Base-by-base conservation (phyloP, 1,140 invertebrate species). In the Dendroctonus valens region DNA sequence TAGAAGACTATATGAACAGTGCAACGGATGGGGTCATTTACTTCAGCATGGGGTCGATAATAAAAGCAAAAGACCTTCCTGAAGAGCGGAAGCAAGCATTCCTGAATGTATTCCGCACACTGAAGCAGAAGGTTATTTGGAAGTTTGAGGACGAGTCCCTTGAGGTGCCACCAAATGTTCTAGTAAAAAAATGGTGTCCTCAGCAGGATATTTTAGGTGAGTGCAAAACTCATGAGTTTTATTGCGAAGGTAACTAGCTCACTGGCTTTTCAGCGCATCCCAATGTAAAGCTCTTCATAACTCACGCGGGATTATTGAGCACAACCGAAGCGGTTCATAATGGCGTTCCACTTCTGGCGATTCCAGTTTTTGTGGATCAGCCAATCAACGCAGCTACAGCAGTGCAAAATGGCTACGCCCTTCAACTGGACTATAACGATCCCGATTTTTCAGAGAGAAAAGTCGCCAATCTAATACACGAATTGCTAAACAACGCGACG, bases 311-410 rank as follows among this genome's bases (percentile, higher is more conserved):
- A 14, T 73, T 87, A 15, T 79, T 89, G 41, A 88, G 89, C 59
- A 81, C 86, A 5, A 84, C 85, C 68, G 90, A 92, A 78, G 84
- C 88, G 5, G 77, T 91, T 11, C 86, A 87, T 76, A 84, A 87
- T 71, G 85, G 85, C 73, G 84, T 88, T 4, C 90, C 90, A 2
- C 79, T 91, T 7, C 75, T 91, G n/a, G 87, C 85, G 5, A 81
- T 90, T 59, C 89, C 90, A 44, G 79, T 90, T 42, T 83, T 87
- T 44, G 81, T 80, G 8, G 87, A 89, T 75, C 87, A 90, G 70
- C 78, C 75, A 3, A 79, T 81, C 41, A 88, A 87, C 70, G 76
- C 83, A 67, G 77, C 79, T 4, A 77, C 79, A 42, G 78, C 79
- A 0, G 75, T 81, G 41, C 46, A 76, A 38, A 69, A 70, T 5